Evolutionary conservation across 2,888 invertebrate genomes (phyloP), one percentile per base, ranked within the genome.

Genomic region (Plagiodera versicolora): DNA sequence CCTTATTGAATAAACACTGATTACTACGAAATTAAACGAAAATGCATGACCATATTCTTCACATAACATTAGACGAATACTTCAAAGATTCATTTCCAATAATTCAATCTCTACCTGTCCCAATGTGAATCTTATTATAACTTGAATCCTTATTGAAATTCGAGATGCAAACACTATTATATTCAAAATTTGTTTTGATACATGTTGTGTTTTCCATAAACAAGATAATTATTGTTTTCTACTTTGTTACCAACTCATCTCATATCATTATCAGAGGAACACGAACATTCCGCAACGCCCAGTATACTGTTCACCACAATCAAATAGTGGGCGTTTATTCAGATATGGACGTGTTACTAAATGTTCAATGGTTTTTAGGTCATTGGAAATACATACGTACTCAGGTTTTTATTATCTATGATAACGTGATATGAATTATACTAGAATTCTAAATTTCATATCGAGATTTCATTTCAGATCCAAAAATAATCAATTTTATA

Each of bases 241-340:
- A 18, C 17, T 52, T 20, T 52, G 44, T 11, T 44, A 10, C 24
- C 20, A 45, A 20, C 24, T 50, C 18, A 24, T 47, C 17, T 45
- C 56, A 60, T 60, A 60, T 47, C 47, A 45, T 53, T 32, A 39
- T 39, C 52, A 45, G 24, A 39, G 52, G 48, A 53, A 57, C 44
- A 47, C 53, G 50, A 24, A 32, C 52, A 20, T 35, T 39, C 53
- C 35, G 53, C 39, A 54, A 57, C 61, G 61, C 61, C 61, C 57
- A 58, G 57, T 54, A 53, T 61, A 54, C 50, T 50, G 49, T 57
- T 20, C 58, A 57, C 54, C 61, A 54, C 16, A 35, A 52, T 20
- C 19, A 35, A 28, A 32, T 14, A 28, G 61, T 61, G 28, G 61
- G 61, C 61, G 61, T 58, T 19, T 53, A 28, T 19, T 19, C 39